A percentile compares a stretch with the other conserved stretches of the same genome.
Evolutionary conservation across 2,888 invertebrate species (phyloP).

Genomic region (Cheilosia impressa): DNA sequence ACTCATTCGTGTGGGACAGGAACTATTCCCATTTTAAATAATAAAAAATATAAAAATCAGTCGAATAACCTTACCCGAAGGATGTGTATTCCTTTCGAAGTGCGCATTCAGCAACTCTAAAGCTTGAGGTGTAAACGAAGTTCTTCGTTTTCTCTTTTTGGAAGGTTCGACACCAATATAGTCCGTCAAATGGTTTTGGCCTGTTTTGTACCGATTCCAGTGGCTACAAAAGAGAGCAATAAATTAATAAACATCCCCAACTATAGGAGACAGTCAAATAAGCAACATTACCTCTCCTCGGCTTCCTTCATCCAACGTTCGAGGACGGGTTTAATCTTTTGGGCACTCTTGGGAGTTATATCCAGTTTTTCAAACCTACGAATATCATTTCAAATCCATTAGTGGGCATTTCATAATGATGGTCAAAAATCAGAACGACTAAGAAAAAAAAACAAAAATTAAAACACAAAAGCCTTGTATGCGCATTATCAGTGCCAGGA

Average conservation of each 20-base stretch:
- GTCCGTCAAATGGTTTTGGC: constrained; percentile 96
- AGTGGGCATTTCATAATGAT: neutral
- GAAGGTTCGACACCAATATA: constrained; percentile 98
- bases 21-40: too few relatives aligned
- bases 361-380: constrained; percentile 99
- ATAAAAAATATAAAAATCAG: too few relatives aligned
- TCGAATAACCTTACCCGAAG: constrained; percentile 89
- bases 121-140: constrained; percentile 98
- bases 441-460: constrained; percentile 16
- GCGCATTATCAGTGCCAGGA: constrained; percentile 86
- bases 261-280: neutral
- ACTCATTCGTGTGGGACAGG: too few relatives aligned
- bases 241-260: neutral
- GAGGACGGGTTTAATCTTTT: constrained; percentile 99
- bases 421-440: constrained; percentile 13
- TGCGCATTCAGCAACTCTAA: constrained; percentile 96
- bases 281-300: constrained; percentile 92
- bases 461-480: constrained; percentile 73
- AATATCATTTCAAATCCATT: constrained; percentile 13
- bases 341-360: constrained; percentile 99
- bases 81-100: constrained; percentile 98
- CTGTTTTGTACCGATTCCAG: constrained; percentile 94
- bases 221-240: constrained; percentile 81
- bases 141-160: constrained; percentile 97
- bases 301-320: constrained; percentile 99